A percentile compares a stretch with the other conserved stretches of the same genome.
These are phyloP conservation scores for Gnathonemus echidnorhynchus DNA, from an alignment of 2,113 vertebrate genomes.

Conservation along the genomic window DNA sequence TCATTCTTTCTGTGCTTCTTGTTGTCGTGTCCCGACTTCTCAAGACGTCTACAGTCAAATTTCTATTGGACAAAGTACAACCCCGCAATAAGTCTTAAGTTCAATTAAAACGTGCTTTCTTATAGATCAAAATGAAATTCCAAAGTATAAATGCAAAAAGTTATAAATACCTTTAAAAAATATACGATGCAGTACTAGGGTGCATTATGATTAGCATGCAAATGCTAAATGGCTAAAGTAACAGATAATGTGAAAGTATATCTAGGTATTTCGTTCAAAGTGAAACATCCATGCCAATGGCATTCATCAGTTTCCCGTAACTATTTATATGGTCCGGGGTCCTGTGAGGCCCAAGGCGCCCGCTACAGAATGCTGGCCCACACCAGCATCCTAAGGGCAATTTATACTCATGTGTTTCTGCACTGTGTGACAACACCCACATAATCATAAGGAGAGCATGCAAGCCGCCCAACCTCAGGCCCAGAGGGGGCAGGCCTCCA, in stretches of 20 bases:
- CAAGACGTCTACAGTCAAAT: not conserved
- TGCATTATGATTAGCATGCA: not conserved
- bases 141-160: not conserved
- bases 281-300: not conserved
- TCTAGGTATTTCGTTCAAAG: not conserved
- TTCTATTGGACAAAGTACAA: not conserved
- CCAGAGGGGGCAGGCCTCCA: not conserved
- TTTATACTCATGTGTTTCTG: not conserved
- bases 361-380: not conserved
- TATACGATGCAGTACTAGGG: not conserved
- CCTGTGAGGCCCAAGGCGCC: not conserved
- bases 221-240: not conserved
- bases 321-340: not conserved
- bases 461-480: not conserved
- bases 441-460: not conserved
- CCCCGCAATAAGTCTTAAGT: not conserved
- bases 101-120: not conserved
- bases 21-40: not conserved
- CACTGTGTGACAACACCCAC: not conserved
- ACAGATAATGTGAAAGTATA: not conserved
- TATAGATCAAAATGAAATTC: too few relatives aligned
- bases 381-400: not conserved
- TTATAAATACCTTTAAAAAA: not conserved
- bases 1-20: not conserved
- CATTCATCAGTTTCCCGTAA: not conserved